A percentile compares a stretch with the other conserved stretches of the same genome.
These are phyloP conservation scores for Trichacis sp. DNA, from an alignment of 2,888 invertebrate species.

Conservation along the genomic window DNA sequence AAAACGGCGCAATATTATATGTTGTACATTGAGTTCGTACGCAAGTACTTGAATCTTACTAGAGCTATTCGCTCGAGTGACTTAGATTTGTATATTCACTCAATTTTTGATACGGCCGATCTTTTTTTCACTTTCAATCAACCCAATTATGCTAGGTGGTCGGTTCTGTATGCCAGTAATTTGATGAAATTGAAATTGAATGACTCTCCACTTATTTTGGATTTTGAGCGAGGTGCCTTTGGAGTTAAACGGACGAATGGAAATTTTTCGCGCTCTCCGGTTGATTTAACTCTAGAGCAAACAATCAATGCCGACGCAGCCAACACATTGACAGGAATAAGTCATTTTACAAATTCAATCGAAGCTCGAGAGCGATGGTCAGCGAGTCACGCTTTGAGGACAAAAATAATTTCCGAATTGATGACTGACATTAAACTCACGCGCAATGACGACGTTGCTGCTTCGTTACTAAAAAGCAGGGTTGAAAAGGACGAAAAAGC, in stretches of 20 bases:
- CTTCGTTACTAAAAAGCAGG: too few relatives aligned
- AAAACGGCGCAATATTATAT: slow-evolving; percentile 50
- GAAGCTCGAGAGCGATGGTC: slow-evolving; percentile 30
- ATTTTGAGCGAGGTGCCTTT: slow-evolving; percentile 50
- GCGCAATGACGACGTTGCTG: too few relatives aligned
- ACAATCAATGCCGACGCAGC: slow-evolving; percentile 51
- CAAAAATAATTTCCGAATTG: slow-evolving; percentile 14
- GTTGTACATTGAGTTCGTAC: slow-evolving; percentile 40
- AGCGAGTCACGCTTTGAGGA: slow-evolving; percentile 17
- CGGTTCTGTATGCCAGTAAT: slow-evolving; percentile 53
- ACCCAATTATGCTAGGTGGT: slow-evolving; percentile 58
- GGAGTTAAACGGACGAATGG: slow-evolving; percentile 53
- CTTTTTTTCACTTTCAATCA: slow-evolving; percentile 57
- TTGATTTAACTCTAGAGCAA: slow-evolving; percentile 48
- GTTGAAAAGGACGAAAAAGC: too few relatives aligned
- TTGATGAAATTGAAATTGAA: slow-evolving; percentile 47
- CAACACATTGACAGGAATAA: slow-evolving; percentile 32
- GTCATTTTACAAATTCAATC: slow-evolving; percentile 17
- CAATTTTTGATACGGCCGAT: not conserved
- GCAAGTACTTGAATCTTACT: slow-evolving; percentile 38
- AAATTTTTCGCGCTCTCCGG: slow-evolving; percentile 44
- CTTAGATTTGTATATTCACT: slow-evolving; percentile 37
- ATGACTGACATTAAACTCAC: not conserved
- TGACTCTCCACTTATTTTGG: slow-evolving; percentile 9
- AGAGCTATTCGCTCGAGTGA: slow-evolving; percentile 47